A percentile compares a stretch with the other conserved stretches of the same genome.
phyloP scores from a whole-genome alignment of 1,140 invertebrate species.

The Drosophila yakuba region DNA sequence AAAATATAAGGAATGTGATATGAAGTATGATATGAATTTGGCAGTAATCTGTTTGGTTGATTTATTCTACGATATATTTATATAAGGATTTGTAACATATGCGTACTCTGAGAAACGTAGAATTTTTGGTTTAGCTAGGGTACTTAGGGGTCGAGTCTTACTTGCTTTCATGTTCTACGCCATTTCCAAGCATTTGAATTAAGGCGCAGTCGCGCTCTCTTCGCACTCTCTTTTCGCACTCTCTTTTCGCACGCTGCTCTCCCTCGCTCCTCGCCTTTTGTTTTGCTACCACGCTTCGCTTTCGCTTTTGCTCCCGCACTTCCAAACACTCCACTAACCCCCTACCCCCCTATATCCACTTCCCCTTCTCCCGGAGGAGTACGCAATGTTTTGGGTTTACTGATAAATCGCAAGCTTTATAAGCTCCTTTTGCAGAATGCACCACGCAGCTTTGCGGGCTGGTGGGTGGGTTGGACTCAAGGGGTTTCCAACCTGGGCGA shows the following conservation, averaged over 20 bases:
- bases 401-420: slow-evolving; percentile 36
- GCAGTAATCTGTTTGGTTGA: not conserved
- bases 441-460: slow-evolving; percentile 31
- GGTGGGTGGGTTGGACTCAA: not conserved
- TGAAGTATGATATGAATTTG: not conserved
- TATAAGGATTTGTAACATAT: too few relatives aligned
- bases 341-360: too few relatives aligned
- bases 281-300: slow-evolving; percentile 49
- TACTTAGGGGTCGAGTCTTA: not conserved
- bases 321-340: too few relatives aligned
- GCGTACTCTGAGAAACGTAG: too few relatives aligned
- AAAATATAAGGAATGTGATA: too few relatives aligned
- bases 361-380: not conserved
- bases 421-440: slow-evolving; percentile 35
- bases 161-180: not conserved
- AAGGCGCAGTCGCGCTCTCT: slow-evolving; percentile 29
- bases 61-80: too few relatives aligned
- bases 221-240: not conserved
- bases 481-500: slow-evolving; percentile 16
- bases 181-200: not conserved
- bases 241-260: not conserved
- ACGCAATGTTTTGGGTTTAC: slow-evolving; percentile 35
- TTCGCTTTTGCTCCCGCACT: slow-evolving; percentile 29
- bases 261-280: slow-evolving; percentile 27
- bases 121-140: not conserved